These are phyloP conservation scores for Hemicrepidius hirtus DNA, from an alignment of 2,888 invertebrate genomes.

Conservation along the genomic window DNA sequence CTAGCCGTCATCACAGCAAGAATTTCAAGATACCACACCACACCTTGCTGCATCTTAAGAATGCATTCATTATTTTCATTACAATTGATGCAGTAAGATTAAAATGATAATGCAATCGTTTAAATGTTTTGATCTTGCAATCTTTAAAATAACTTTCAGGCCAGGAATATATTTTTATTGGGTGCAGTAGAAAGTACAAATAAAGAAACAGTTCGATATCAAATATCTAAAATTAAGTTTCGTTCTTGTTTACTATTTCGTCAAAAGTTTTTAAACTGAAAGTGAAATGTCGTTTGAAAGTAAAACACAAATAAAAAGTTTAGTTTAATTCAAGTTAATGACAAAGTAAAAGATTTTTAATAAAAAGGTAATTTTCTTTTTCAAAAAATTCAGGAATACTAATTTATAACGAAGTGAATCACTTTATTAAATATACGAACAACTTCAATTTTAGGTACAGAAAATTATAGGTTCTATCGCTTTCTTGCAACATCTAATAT, in stretches of 20 bases:
- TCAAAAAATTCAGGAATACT: not conserved
- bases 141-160: not conserved
- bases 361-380: not conserved
- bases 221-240: constrained; percentile 5
- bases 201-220: constrained; percentile 6
- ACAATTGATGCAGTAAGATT: constrained; percentile 8
- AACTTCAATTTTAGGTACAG: not conserved
- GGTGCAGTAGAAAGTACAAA: constrained; percentile 13
- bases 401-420: too few relatives aligned
- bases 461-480: constrained; percentile 3
- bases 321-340: not conserved
- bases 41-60: constrained; percentile 12
- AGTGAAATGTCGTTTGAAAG: constrained; percentile 11
- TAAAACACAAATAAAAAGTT: not conserved
- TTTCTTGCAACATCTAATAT: not conserved
- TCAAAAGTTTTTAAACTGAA: constrained; percentile 15
- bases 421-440: not conserved
- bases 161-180: not conserved
- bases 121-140: not conserved
- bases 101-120: not conserved
- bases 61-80: not conserved
- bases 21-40: constrained; percentile 8
- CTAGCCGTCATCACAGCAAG: constrained; percentile 3
- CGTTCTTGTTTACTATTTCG: constrained; percentile 25
- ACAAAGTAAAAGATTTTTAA: too few relatives aligned